Evolutionary conservation across 2,888 invertebrate genomes (phyloP).

Genomic region (Liodrosophila aerea): DNA sequence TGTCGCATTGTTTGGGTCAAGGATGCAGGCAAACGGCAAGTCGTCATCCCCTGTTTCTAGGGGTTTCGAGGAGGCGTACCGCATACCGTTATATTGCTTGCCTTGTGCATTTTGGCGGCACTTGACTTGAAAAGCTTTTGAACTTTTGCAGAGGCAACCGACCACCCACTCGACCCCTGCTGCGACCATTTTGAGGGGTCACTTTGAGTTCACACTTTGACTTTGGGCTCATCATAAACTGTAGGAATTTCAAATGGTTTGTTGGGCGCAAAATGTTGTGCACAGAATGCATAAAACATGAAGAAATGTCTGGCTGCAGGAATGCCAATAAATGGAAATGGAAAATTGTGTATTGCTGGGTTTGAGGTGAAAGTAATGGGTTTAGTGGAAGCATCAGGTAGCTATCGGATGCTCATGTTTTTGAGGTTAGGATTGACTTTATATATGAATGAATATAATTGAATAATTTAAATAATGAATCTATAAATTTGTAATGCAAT

Average conservation of each 20-base stretch:
- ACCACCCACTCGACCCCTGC: too few relatives aligned
- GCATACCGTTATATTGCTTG: conserved; percentile 1
- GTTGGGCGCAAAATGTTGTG: conserved; percentile 29
- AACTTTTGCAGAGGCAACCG: conserved; percentile 56
- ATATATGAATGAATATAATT: too few relatives aligned
- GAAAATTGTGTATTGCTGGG: not conserved
- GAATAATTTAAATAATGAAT: too few relatives aligned
- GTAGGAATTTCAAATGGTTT: conserved; percentile 41
- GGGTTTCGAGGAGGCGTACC: too few relatives aligned
- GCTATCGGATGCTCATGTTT: not conserved
- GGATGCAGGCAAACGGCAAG: conserved; percentile 53
- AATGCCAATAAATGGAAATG: conserved; percentile 35
- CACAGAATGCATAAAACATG: conserved; percentile 67
- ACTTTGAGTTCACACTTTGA: conserved; percentile 32
- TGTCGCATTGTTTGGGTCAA: conserved; percentile 72
- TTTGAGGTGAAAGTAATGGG: not conserved
- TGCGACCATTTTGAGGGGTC: conserved; percentile 13
- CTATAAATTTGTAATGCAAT: too few relatives aligned
- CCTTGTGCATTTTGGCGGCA: conserved; percentile 36
- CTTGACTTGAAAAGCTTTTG: conserved; percentile 56
- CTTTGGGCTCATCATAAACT: conserved; percentile 24
- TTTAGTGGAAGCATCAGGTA: conserved; percentile 7
- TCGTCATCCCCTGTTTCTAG: conserved; percentile 14
- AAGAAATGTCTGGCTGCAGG: conserved; percentile 54
- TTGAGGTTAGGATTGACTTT: too few relatives aligned